Evolutionary conservation across 2,797 vertebrate genomes (phyloP).

Genomic region (Pteronotus mesoamericanus): DNA sequence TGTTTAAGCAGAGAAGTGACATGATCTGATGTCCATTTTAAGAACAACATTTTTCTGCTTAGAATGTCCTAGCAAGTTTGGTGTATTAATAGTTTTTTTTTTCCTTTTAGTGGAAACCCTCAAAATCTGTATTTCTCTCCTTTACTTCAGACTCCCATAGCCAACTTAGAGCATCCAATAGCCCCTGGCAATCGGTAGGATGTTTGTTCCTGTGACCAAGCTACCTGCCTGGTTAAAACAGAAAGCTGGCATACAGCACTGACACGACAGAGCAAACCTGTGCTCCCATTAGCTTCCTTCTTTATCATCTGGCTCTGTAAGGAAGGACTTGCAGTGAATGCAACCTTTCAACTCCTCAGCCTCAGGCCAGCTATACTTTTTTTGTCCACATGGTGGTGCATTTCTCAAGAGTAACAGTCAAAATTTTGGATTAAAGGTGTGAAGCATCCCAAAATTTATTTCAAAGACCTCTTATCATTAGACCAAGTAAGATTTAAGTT

Average conservation of each 20-base stretch:
- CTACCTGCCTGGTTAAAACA: not conserved
- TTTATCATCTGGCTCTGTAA: not conserved
- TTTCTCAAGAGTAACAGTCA: constrained; percentile 28
- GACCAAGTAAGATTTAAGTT: constrained; percentile 34
- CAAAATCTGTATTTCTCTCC: constrained; percentile 20
- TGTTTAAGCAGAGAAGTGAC: constrained; percentile 7
- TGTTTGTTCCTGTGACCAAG: constrained; percentile 4
- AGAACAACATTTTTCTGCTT: not conserved
- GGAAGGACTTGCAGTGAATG: not conserved
- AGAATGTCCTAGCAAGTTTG: constrained; percentile 6
- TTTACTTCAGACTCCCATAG: not conserved
- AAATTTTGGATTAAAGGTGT: not conserved
- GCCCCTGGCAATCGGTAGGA: not conserved
- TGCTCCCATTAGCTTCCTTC: not conserved
- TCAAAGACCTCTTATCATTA: not conserved
- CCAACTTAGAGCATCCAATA: not conserved
- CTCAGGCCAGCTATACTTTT: not conserved
- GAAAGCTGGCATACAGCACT: not conserved
- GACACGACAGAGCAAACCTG: not conserved
- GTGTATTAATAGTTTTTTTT: constrained; percentile 19
- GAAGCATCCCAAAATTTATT: constrained; percentile 40
- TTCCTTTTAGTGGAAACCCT: not conserved
- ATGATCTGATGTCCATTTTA: constrained; percentile 28
- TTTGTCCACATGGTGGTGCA: constrained; percentile 26
- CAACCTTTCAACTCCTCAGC: not conserved